Conservation (phyloP, 2,888 invertebrate genomes). For the Chorisops tibialis region DNA sequence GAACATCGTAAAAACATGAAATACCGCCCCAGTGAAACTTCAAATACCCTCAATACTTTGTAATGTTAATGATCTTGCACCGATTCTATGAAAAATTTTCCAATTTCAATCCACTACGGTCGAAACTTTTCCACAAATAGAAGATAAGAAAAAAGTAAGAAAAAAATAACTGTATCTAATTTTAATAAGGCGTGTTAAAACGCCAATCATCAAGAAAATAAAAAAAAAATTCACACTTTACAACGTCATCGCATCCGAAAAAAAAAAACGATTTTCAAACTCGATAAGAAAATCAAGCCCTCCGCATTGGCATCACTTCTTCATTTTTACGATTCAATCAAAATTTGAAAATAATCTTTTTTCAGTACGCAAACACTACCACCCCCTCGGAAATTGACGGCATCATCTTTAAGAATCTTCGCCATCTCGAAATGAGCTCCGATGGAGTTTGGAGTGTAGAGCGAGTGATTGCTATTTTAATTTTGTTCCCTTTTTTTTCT, state of each 20-base stretch:
- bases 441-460: neutral
- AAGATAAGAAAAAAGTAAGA: too few relatives aligned
- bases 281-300: conserved; percentile 12
- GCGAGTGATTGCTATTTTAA: conserved; percentile 32
- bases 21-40: too few relatives aligned
- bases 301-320: conserved; percentile 2
- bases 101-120: too few relatives aligned
- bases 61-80: too few relatives aligned
- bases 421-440: conserved; percentile 4
- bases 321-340: conserved; percentile 33
- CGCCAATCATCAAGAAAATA: conserved; percentile 21
- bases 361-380: conserved; percentile 9
- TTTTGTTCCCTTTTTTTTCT: conserved; percentile 14
- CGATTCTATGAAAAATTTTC: too few relatives aligned
- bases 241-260: neutral
- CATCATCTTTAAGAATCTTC: conserved; percentile 6
- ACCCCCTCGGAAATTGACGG: neutral
- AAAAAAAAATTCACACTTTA: conserved; percentile 19
- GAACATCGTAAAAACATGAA: too few relatives aligned
- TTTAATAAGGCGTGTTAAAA: conserved; percentile 17
- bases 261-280: conserved; percentile 5
- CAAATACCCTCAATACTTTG: too few relatives aligned
- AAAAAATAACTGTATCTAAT: conserved; percentile 2
- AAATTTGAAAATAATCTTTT: conserved; percentile 33
- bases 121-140: too few relatives aligned